Evolutionary conservation across 2,888 invertebrate genomes (phyloP).

Genomic region (Desoria tigrina): DNA sequence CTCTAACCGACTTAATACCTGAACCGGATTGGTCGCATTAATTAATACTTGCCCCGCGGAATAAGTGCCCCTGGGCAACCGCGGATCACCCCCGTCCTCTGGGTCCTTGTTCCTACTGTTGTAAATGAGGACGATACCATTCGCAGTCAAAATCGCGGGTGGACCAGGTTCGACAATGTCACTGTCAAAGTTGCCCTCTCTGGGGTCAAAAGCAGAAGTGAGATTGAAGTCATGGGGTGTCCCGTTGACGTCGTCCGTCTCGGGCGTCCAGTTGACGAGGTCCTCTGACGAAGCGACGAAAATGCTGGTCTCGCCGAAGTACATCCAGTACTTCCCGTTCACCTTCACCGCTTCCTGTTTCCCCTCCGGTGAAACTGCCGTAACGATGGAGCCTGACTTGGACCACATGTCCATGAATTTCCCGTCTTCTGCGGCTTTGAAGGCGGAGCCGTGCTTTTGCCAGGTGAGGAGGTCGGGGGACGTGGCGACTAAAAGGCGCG

Average conservation of each 20-base stretch:
- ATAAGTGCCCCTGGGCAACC: constrained; percentile 34
- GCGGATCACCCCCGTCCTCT: constrained; percentile 28
- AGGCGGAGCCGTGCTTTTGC: constrained; percentile 45
- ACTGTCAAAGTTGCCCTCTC: constrained; percentile 37
- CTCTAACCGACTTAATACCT: constrained; percentile 24
- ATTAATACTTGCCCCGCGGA: constrained; percentile 39
- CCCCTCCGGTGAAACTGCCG: constrained; percentile 13
- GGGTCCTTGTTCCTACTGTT: constrained; percentile 32
- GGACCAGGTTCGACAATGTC: constrained; percentile 43
- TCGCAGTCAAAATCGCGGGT: constrained; percentile 27
- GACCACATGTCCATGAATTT: constrained; percentile 42
- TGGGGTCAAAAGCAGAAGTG: constrained; percentile 23
- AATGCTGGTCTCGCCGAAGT: constrained; percentile 44
- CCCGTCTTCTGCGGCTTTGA: constrained; percentile 30
- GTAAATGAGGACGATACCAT: constrained; percentile 38
- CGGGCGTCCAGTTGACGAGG: constrained; percentile 43
- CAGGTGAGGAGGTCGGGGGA: constrained; percentile 34
- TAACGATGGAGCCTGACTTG: constrained; percentile 47
- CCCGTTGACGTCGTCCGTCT: constrained; percentile 16
- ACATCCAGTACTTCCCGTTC: constrained; percentile 45
- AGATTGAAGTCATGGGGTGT: constrained; percentile 21
- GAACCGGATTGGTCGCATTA: constrained; percentile 22
- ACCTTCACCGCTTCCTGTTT: constrained; percentile 39
- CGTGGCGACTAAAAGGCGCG: constrained; percentile 45
- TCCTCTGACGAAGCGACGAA: constrained; percentile 41